A percentile compares a stretch with the other conserved stretches of the same genome.
phyloP scores from a whole-genome alignment of 2,888 invertebrate genomes.

The Mimumesa dahlbomi region DNA sequence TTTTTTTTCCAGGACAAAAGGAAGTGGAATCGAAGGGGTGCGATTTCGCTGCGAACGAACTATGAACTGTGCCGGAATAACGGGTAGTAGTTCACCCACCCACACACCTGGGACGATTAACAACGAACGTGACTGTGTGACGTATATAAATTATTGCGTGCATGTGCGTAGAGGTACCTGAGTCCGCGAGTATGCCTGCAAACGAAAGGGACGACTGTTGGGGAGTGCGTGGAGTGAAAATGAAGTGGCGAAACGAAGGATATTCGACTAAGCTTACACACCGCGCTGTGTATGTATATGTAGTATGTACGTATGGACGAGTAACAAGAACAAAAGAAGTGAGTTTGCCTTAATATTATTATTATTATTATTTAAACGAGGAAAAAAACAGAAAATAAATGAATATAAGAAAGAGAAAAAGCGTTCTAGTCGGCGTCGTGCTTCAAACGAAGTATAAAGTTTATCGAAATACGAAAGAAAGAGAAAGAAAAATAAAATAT shows the following conservation, averaged over 20 bases:
- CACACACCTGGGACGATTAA: conserved; percentile 50
- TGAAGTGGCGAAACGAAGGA: conserved; percentile 2
- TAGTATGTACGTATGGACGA: no score
- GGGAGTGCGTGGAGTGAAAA: conserved; percentile 4
- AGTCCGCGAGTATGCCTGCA: background rate
- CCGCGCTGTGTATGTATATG: no score
- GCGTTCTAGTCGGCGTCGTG: conserved; percentile 49
- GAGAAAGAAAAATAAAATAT: conserved; percentile 25
- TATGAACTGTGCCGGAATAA: conserved; percentile 31
- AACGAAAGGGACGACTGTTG: background rate
- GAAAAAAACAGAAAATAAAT: conserved; percentile 9
- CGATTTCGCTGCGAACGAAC: conserved; percentile 57
- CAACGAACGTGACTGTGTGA: conserved; percentile 62
- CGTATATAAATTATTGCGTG: conserved; percentile 28
- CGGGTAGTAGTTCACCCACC: conserved; percentile 30
- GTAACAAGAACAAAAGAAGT: no score
- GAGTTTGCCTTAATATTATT: conserved; percentile 68
- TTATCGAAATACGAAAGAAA: conserved; percentile 25
- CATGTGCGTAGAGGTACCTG: conserved; percentile 23
- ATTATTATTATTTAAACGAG: no score
- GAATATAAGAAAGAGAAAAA: conserved; percentile 24
- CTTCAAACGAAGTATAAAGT: conserved; percentile 19
- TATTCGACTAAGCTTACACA: no score
- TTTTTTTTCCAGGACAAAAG: conserved; percentile 59
- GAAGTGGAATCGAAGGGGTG: conserved; percentile 61